These are phyloP conservation scores for Drosophila mauritiana DNA, from an alignment of 1,140 invertebrate species.

Conservation along the genomic window DNA sequence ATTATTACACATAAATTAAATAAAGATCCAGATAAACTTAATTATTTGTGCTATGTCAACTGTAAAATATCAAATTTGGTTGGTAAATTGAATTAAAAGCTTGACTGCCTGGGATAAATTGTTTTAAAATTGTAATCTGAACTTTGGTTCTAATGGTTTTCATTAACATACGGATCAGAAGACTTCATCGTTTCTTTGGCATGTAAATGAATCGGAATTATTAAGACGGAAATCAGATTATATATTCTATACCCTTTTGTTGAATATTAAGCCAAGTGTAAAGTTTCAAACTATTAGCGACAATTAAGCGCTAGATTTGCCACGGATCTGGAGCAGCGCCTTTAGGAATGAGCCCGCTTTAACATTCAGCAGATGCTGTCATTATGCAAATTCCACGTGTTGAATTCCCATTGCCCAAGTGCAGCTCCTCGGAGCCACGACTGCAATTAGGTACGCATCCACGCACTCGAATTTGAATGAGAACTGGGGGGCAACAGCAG, in stretches of 20 bases:
- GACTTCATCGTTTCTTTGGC: neutral
- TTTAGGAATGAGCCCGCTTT: neutral
- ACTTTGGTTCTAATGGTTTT: too few species aligned
- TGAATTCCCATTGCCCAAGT: constrained; percentile 33
- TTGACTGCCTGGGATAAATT: neutral
- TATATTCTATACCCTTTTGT: neutral
- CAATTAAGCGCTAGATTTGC: constrained; percentile 55
- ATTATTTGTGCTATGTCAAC: neutral
- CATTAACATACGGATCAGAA: neutral
- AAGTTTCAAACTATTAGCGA: constrained; percentile 22
- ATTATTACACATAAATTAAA: neutral
- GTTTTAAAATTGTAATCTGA: neutral
- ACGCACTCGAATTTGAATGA: constrained; percentile 12
- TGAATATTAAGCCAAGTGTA: constrained; percentile 8
- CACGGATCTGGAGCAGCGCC: constrained; percentile 37
- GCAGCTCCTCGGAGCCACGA: constrained; percentile 9
- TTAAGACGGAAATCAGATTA: neutral
- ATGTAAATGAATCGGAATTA: neutral
- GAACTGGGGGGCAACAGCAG: neutral
- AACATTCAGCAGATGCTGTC: constrained; percentile 17
- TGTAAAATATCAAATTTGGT: neutral
- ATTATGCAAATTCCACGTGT: constrained; percentile 80
- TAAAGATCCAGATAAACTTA: too few species aligned
- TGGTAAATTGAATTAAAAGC: neutral
- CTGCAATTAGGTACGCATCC: constrained; percentile 50